Conservation (phyloP, 2,888 invertebrate species). For the Drosophila putrida region DNA sequence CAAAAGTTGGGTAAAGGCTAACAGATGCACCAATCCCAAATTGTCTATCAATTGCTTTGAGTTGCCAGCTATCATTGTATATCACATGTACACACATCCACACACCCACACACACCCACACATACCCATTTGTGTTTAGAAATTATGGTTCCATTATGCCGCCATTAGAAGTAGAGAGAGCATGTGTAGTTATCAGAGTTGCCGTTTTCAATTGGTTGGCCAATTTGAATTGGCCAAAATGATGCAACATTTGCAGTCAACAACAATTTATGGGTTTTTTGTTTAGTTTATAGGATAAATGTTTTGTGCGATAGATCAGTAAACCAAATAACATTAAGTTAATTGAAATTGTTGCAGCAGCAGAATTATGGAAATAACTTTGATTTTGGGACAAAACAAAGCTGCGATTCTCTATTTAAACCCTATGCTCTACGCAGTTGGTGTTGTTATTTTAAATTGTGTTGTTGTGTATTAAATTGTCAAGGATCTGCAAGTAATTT, state of each 20-base stretch:
- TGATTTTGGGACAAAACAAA: neutral
- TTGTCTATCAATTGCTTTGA: conserved; percentile 46
- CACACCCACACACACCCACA: neutral
- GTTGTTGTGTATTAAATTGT: conserved; percentile 44
- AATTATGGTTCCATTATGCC: conserved; percentile 23
- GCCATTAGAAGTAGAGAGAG: neutral
- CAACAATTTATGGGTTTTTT: conserved; percentile 25
- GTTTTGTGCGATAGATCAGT: conserved; percentile 10
- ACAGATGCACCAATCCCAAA: conserved; percentile 32
- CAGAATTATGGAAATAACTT: neutral
- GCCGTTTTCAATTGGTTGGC: conserved; percentile 18
- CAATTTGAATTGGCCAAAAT: conserved; percentile 22
- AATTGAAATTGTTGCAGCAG: conserved; percentile 33
- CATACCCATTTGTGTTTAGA: conserved; percentile 4
- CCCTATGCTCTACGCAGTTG: too few species aligned
- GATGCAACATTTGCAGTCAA: conserved; percentile 22
- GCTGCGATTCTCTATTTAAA: neutral
- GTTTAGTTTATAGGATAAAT: conserved; percentile 19
- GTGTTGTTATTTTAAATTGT: neutral
- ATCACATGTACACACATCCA: neutral
- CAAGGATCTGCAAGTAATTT: conserved; percentile 38
- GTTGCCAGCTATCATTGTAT: conserved; percentile 35
- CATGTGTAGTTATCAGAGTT: conserved; percentile 7
- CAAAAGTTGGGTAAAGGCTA: conserved; percentile 36
- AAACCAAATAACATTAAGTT: conserved; percentile 48